These are phyloP conservation scores for Himalopsyche tibetana DNA, from an alignment of 2,888 invertebrate species.

Conservation along the genomic window DNA sequence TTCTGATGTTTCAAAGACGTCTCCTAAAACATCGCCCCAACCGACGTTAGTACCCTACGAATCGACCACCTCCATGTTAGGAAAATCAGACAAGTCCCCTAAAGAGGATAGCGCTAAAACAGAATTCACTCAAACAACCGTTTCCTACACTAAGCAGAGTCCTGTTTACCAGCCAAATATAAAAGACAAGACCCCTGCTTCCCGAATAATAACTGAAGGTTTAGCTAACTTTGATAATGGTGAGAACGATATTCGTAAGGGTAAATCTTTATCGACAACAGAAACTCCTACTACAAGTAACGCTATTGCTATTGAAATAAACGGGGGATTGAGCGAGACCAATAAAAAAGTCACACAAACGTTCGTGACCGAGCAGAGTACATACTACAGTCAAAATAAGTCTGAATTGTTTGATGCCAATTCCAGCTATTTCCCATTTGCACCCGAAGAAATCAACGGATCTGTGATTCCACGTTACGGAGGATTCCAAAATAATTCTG, in stretches of 20 bases:
- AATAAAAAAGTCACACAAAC: slow-evolving; percentile 66
- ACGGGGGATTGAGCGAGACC: slow-evolving; percentile 71
- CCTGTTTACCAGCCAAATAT: slow-evolving; percentile 48
- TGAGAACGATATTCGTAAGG: slow-evolving; percentile 57
- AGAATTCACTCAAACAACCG: slow-evolving; percentile 59
- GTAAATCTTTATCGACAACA: slow-evolving; percentile 70
- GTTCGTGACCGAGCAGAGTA: slow-evolving; percentile 44
- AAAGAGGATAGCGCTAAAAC: slow-evolving; percentile 67
- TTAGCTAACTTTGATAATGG: slow-evolving; percentile 60
- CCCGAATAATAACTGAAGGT: slow-evolving; percentile 64
- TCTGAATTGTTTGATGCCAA: slow-evolving; percentile 66
- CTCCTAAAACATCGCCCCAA: slow-evolving; percentile 69
- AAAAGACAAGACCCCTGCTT: slow-evolving; percentile 66
- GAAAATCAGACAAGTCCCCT: slow-evolving; percentile 66
- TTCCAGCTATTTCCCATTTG: slow-evolving; percentile 65
- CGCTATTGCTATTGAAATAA: slow-evolving; percentile 74
- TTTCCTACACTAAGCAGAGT: slow-evolving; percentile 56
- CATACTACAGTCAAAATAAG: slow-evolving; percentile 67
- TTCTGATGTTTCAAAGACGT: slow-evolving; percentile 80
- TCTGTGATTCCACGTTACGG: slow-evolving; percentile 71
- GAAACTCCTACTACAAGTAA: slow-evolving; percentile 69
- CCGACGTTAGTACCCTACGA: slow-evolving; percentile 67
- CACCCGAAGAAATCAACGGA: slow-evolving; percentile 70
- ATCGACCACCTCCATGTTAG: slow-evolving; percentile 65
- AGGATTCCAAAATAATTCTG: slow-evolving; percentile 74